Base-by-base conservation (phyloP, 2,113 vertebrate species). In the Myiozetetes cayanensis region DNA sequence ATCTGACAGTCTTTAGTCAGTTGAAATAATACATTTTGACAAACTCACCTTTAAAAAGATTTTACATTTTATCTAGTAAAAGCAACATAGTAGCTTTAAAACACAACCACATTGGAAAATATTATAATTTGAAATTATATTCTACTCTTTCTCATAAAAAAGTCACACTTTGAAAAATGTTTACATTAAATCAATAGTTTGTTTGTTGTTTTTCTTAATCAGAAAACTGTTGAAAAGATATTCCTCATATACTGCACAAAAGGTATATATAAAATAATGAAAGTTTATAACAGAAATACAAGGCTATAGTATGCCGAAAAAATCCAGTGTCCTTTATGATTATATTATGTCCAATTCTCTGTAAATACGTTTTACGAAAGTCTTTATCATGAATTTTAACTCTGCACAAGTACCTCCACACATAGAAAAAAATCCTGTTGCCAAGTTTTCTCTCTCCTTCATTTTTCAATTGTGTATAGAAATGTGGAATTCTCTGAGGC, bases 401-500 rank as follows among this genome's bases (percentile, higher is more conserved):
- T 59, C 18, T 59, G 31, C 6, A 47, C 8, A 63, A 14, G 49
- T 82, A 28, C 7, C 5, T 52, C 5, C 21, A 44, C 12, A 31
- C 0, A 1, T 27, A 43, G 9, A 25, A 55, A 72, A 31, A 1
- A 56, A 28, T 8, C 12, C 2, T 17, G 9, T 41, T 72, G 44
- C 8, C 10, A 53, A 19, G 7, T 73, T 82, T 71, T 62, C 12
- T 73, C 68, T 77, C 17, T 61, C 52, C 14, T 52, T 33, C 1
- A 3, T 61, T 90, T 78, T 74, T n/a, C 30, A 55, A 22, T 9
- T 68, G 12, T 49, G 31, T 11, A 14, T 20, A 52, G 28, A 73
- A 15, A 24, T n/a, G 18, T 8, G 27, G 14, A 46, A 75, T 72
- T 63, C 20, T 71, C 18, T 46, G 55, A 23, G 19, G 2, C 9